phyloP scores from a whole-genome alignment of 1,140 invertebrate species.

The Heliconius eleuchia region DNA sequence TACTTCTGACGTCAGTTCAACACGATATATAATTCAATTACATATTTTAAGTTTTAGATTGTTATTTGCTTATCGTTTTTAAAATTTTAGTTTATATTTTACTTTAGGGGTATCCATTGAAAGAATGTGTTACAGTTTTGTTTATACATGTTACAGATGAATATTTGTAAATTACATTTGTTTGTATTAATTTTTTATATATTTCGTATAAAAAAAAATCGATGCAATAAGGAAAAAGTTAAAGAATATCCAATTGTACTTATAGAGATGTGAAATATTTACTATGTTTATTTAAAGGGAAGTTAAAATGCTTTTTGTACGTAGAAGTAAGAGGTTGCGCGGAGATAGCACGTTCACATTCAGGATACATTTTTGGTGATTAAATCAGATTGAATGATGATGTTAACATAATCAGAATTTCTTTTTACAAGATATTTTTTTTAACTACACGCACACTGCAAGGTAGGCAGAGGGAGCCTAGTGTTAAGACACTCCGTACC shows the following conservation, averaged over 20 bases:
- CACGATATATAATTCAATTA: constrained; percentile 32
- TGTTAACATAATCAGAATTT: too few relatives aligned
- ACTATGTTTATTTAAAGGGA: neutral
- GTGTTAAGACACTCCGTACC: too few relatives aligned
- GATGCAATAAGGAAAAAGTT: neutral
- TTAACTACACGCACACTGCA: too few relatives aligned
- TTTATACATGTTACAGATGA: neutral
- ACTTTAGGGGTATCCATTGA: neutral
- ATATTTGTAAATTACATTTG: neutral
- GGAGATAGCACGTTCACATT: neutral
- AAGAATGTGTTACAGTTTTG: neutral
- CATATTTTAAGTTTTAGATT: neutral
- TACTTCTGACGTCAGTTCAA: constrained; percentile 62
- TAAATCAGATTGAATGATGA: neutral
- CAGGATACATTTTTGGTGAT: neutral
- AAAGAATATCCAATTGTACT: neutral
- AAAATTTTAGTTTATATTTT: neutral
- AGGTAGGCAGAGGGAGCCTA: too few relatives aligned
- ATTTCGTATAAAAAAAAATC: neutral
- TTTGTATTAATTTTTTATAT: neutral
- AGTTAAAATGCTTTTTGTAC: neutral
- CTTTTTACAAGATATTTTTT: too few relatives aligned
- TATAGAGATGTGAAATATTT: neutral
- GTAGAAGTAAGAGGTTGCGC: neutral
- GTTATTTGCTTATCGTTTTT: neutral